Base-by-base conservation (phyloP, 2,888 invertebrate species). In the Scaptodrosophila latifasciaeformis region DNA sequence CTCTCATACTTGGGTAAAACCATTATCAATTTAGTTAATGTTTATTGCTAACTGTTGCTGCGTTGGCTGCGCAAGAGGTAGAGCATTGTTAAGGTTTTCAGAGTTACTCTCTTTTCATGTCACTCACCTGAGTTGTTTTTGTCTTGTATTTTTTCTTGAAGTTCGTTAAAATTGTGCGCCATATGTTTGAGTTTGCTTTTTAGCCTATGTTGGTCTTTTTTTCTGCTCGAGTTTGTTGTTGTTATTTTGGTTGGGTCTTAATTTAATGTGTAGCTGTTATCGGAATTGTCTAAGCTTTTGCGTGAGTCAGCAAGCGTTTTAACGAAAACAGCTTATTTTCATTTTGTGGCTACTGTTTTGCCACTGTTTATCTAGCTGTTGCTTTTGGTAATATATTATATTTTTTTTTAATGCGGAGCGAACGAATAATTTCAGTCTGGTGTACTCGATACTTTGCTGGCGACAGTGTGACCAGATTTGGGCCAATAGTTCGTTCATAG, bases 1-100 rank as follows among this genome's bases (percentile, higher is more conserved):
- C 84, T 83, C 64, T 86, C 85, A 61, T 85, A 86, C 54, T 82
- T 85, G 30, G 82, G 67, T 27, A 76, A 58, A 39, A 79, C 79
- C 72, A 72, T 72, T 71, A 67, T 75, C 65, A n/a, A n/a, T n/a
- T n/a, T n/a, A n/a, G n/a, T n/a, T n/a, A n/a, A n/a, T n/a, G n/a
- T n/a, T n/a, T n/a, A n/a, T n/a, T n/a, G n/a, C n/a, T n/a, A n/a
- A n/a, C 40, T 50, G 5, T 42, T 30, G 17, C 13, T 9, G 30
- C 15, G 6, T 18, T 12, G n/a, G 15, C 15, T 49, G 17, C 21
- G 15, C 12, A 17, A 40, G 37, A 49, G 46, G 49, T n/a, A 40
- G 44, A 39, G 27, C 56, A 47, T 30, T 50, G 54, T 54, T 64
- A 48, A 40, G 37, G 39, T 55, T 44, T 50, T n/a, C n/a, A n/a